These are phyloP conservation scores for Dreissena rostriformis DNA, from an alignment of 1,140 invertebrate species.

Conservation along the genomic window DNA sequence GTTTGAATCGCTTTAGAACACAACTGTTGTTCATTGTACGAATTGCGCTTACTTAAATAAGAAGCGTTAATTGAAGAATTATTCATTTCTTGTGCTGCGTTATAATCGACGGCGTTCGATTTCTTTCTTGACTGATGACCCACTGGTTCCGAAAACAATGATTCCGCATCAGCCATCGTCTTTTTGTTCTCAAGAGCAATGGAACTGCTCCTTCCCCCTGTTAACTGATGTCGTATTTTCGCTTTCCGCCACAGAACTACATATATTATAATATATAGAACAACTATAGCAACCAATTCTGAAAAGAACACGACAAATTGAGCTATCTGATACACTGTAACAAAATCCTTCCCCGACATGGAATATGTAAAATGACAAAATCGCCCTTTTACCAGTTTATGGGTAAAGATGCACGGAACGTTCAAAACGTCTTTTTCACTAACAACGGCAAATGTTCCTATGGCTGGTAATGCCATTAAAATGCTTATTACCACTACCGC, in stretches of 20 bases:
- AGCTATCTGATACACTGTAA: slow-evolving; percentile 62
- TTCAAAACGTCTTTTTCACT: slow-evolving; percentile 49
- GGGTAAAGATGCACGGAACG: slow-evolving; percentile 61
- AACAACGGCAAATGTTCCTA: slow-evolving; percentile 70
- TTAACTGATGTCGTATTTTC: slow-evolving; percentile 50
- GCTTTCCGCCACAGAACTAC: slow-evolving; percentile 66
- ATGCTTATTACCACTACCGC: slow-evolving; percentile 61
- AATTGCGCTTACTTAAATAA: too few species aligned
- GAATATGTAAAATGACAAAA: slow-evolving; percentile 73
- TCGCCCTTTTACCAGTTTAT: slow-evolving; percentile 28
- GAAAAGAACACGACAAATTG: slow-evolving; percentile 63
- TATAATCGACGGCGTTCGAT: too few species aligned
- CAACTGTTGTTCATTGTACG: too few species aligned
- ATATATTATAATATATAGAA: slow-evolving; percentile 71
- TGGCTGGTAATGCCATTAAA: slow-evolving; percentile 62
- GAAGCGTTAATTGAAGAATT: too few species aligned
- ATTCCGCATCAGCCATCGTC: too few species aligned
- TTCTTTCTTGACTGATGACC: too few species aligned
- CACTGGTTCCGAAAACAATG: too few species aligned
- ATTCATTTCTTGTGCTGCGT: too few species aligned
- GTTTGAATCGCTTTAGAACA: too few species aligned
- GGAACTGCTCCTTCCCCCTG: not conserved
- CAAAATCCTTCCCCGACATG: slow-evolving; percentile 56
- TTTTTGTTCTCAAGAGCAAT: too few species aligned
- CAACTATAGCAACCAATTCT: slow-evolving; percentile 62